Evolutionary conservation across 2,888 invertebrate species (phyloP).

Genomic region (Scaptomyza flava): DNA sequence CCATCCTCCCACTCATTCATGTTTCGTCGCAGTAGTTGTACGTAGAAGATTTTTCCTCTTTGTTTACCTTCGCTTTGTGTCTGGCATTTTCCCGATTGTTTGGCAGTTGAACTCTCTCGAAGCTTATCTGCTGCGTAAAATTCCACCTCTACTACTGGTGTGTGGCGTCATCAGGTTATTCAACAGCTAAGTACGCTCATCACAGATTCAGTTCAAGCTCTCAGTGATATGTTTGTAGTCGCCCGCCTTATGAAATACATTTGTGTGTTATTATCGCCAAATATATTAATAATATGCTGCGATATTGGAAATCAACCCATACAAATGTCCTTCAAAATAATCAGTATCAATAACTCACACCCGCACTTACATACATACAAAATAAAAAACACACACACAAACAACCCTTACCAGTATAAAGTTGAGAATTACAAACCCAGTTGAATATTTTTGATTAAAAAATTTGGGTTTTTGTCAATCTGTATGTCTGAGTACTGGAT

Average conservation of each 20-base stretch:
- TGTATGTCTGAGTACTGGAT: too few species aligned
- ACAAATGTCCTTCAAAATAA: slow-evolving; percentile 76
- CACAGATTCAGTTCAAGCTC: slow-evolving; percentile 24
- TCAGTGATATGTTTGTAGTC: not conserved
- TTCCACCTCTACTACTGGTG: slow-evolving; percentile 37
- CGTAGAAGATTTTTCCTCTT: slow-evolving; percentile 51
- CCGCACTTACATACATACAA: slow-evolving; percentile 7
- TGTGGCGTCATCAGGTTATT: slow-evolving; percentile 58
- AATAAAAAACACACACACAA: slow-evolving; percentile 10
- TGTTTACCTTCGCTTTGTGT: slow-evolving; percentile 72
- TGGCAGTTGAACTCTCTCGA: slow-evolving; percentile 38
- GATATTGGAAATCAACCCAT: slow-evolving; percentile 59
- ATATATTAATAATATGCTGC: slow-evolving; percentile 18
- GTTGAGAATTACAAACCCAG: slow-evolving; percentile 47
- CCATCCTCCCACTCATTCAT: slow-evolving; percentile 5
- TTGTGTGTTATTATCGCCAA: slow-evolving; percentile 35
- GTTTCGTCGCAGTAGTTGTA: not conserved
- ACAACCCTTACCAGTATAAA: slow-evolving; percentile 17
- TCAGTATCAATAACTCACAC: slow-evolving; percentile 63
- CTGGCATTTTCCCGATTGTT: slow-evolving; percentile 36
- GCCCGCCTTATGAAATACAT: slow-evolving; percentile 1
- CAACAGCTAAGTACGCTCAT: slow-evolving; percentile 47
- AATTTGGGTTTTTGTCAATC: too few species aligned
- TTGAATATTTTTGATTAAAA: slow-evolving; percentile 15
- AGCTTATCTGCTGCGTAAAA: slow-evolving; percentile 77